These are phyloP conservation scores for Elymnias hypermnestra DNA, from an alignment of 1,140 invertebrate genomes.

Conservation along the genomic window DNA sequence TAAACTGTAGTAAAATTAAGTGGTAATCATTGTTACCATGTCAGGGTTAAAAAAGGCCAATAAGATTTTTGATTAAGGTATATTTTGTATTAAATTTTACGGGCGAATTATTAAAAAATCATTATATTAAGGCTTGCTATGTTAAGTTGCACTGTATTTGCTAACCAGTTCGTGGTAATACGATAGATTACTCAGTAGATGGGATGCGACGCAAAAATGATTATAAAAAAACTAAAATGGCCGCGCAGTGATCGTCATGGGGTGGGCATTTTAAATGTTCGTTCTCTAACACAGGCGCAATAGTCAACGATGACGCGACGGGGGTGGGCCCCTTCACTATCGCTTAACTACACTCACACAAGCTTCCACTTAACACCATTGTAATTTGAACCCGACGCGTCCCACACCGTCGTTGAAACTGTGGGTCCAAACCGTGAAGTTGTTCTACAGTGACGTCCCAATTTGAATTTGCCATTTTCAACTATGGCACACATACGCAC, in stretches of 20 bases:
- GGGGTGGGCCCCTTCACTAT: slow-evolving; percentile 61
- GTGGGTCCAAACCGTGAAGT: slow-evolving; percentile 17
- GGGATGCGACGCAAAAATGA: slow-evolving; percentile 31
- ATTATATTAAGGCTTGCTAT: too few relatives aligned
- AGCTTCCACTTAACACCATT: slow-evolving; percentile 11
- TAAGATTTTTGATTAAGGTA: too few relatives aligned
- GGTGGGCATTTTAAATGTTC: slow-evolving; percentile 71
- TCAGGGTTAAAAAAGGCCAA: too few relatives aligned
- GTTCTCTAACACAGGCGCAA: slow-evolving; percentile 70
- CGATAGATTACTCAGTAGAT: slow-evolving; percentile 17
- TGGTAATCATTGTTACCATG: too few relatives aligned
- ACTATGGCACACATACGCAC: slow-evolving; percentile 39
- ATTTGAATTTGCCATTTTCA: slow-evolving; percentile 38
- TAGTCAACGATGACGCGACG: slow-evolving; percentile 66
- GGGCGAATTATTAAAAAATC: too few relatives aligned
- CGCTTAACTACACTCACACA: slow-evolving; percentile 60
- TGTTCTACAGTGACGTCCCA: slow-evolving; percentile 37
- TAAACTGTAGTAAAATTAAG: too few relatives aligned
- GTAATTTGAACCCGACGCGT: slow-evolving; percentile 25
- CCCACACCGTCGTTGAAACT: slow-evolving; percentile 18
- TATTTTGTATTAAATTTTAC: too few relatives aligned
- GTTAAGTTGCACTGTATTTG: too few relatives aligned
- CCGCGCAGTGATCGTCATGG: slow-evolving; percentile 65
- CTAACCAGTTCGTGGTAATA: too few relatives aligned
- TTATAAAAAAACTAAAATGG: slow-evolving; percentile 60